Percentiles rank a stretch among this genome's conserved stretches.
Evolutionary conservation across 1,140 invertebrate species (phyloP).

Genomic region (Lepidurus apus): DNA sequence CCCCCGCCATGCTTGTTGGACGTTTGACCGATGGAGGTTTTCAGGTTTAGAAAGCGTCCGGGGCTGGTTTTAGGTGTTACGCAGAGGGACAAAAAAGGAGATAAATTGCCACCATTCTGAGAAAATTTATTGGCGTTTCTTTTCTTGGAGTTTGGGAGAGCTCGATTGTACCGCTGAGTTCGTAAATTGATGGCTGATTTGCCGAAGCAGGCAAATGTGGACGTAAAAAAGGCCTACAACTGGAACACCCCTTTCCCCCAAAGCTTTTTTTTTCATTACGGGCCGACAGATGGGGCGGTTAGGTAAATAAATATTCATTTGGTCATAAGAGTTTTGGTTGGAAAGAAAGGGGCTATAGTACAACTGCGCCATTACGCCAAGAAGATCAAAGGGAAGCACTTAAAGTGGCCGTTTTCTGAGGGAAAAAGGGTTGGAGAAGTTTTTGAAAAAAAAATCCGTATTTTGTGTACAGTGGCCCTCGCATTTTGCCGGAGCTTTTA

Average conservation of each 20-base stretch:
- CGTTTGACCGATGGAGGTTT: constrained; percentile 14
- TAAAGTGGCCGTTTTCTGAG: background rate
- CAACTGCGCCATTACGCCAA: background rate
- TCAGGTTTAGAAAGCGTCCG: background rate
- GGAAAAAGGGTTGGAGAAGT: background rate
- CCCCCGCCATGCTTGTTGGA: background rate
- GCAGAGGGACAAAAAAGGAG: background rate
- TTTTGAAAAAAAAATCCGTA: background rate
- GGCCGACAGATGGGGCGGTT: background rate
- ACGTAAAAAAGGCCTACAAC: constrained; percentile 1
- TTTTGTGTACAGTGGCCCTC: background rate
- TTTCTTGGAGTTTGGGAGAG: background rate
- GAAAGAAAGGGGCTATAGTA: background rate
- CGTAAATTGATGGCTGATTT: background rate
- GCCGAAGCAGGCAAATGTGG: background rate
- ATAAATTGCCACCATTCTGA: background rate
- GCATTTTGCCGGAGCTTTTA: background rate
- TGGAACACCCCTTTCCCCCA: background rate
- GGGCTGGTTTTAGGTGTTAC: background rate
- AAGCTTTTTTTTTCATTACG: background rate
- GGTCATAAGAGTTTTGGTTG: background rate
- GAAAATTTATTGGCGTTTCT: background rate
- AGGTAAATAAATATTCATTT: constrained; percentile 15
- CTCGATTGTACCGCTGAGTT: background rate
- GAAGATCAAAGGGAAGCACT: constrained; percentile 2